Base-by-base conservation (phyloP, 2,797 vertebrate genomes). In the Octomys mimax region DNA sequence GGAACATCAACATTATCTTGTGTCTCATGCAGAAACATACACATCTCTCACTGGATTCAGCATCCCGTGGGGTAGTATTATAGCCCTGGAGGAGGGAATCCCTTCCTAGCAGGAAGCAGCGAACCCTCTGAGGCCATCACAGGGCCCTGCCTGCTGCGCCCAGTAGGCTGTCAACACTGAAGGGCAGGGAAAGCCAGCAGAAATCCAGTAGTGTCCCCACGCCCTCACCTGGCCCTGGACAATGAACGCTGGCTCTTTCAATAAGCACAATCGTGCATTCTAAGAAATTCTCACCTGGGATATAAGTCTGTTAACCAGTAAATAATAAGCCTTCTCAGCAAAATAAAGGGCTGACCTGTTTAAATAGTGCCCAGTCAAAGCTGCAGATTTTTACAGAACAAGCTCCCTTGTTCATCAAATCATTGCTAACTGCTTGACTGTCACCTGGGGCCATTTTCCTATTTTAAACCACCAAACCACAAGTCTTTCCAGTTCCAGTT, bases 241-340 rank as follows among this genome's bases (percentile, higher is more conserved):
- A 59, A 59, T 31, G 73, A 21, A 84, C 61, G 49, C 24, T 39
- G 18, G 64, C 33, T 16, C 3, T 8, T 52, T 84, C 39, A 33
- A 62, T 0, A 70, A 16, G 70, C 36, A 5, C 61, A 21, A 82
- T 33, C 59, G 31, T 54, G 79, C 83, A 39, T 77, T 31, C 36
- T 64, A 66, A 33, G 52, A 93, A 87, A 79, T 66, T 81, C 54
- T 84, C 57, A 33, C 21, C 39, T 42, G 49, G 54, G 36, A 87
- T 92, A 13, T 8, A 86, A 89, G 39, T 85, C 33, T 46, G 16
- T 54, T 68, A 79, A 62, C 22, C 12, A 77, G 2, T 52, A 75
- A 62, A n/a, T 82, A 70, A 86, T 24, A 26, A 64, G 24, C 5
- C 54, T 59, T 82, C 62, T 31, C 24, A 85, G 33, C 28, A 64